Conservation (phyloP, 2,888 invertebrate species). For the Quadroppia sp. region DNA sequence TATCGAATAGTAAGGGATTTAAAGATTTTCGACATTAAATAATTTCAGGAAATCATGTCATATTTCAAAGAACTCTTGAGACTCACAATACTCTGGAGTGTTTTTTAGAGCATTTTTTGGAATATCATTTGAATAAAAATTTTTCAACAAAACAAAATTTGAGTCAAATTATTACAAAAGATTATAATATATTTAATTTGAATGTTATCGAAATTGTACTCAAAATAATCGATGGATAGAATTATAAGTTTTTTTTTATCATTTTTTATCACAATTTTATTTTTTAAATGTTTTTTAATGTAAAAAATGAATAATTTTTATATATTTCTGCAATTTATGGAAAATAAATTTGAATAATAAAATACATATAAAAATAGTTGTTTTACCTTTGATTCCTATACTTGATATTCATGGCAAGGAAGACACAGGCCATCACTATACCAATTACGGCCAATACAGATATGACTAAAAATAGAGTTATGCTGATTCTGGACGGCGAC, state of each 20-base stretch:
- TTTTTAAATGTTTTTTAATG: no score
- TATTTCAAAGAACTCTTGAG: background rate
- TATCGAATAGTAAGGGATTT: conserved; percentile 48
- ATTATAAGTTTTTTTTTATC: no score
- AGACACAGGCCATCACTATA: conserved; percentile 81
- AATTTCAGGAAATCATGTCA: conserved; percentile 14
- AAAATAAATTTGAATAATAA: background rate
- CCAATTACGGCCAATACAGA: conserved; percentile 82
- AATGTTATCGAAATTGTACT: no score
- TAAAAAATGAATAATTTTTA: no score
- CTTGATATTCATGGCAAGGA: conserved; percentile 90
- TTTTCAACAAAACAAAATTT: no score
- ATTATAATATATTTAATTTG: no score
- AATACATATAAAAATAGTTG: background rate
- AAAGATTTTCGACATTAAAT: background rate
- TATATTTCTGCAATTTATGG: background rate
- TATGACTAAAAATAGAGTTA: conserved; percentile 84
- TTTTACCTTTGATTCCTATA: conserved; percentile 85
- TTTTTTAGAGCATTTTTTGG: background rate
- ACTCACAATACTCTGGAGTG: no score
- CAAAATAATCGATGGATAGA: no score
- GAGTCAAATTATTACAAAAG: no score
- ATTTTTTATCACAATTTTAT: no score
- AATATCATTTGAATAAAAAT: no score
- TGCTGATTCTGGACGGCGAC: conserved; percentile 85